A percentile compares a stretch with the other conserved stretches of the same genome.
phyloP scores from a whole-genome alignment of 1,140 invertebrate species.

The Daktulosphaira vitifoliae region DNA sequence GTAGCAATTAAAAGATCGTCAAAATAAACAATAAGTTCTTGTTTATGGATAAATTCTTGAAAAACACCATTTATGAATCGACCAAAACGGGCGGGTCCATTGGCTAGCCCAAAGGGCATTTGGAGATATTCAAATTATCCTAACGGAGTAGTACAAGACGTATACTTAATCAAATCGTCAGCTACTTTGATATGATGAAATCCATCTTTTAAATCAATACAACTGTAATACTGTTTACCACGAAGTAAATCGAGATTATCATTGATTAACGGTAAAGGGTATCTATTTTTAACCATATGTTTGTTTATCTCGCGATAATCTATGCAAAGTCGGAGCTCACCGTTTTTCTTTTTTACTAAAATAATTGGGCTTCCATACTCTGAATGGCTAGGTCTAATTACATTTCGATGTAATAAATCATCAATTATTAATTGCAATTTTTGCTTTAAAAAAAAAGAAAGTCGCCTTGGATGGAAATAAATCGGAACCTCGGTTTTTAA shows the following conservation, averaged over 20 bases:
- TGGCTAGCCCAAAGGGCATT: conserved; percentile 3
- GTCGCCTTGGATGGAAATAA: conserved; percentile 35
- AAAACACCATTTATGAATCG: conserved; percentile 40
- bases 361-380: conserved; percentile 1
- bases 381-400: conserved; percentile 4
- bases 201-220: conserved; percentile 1
- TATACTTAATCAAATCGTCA: conserved; percentile 40
- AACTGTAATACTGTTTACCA: conserved; percentile 5
- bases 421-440: conserved; percentile 4
- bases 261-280: too few relatives aligned
- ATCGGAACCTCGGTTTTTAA: too few relatives aligned
- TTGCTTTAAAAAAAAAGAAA: conserved; percentile 3
- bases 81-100: conserved; percentile 35
- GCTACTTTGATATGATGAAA: not conserved
- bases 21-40: conserved; percentile 9
- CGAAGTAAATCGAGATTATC: conserved; percentile 41
- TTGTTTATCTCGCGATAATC: conserved; percentile 4
- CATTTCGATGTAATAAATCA: not conserved
- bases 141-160: conserved; percentile 37
- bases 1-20: conserved; percentile 21
- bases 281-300: conserved; percentile 44
- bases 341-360: too few relatives aligned
- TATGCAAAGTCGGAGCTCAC: not conserved
- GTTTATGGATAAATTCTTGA: conserved; percentile 39
- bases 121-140: conserved; percentile 3